These are phyloP conservation scores for Lagorchestes hirsutus DNA, from an alignment of 2,797 vertebrate genomes.

Conservation along the genomic window DNA sequence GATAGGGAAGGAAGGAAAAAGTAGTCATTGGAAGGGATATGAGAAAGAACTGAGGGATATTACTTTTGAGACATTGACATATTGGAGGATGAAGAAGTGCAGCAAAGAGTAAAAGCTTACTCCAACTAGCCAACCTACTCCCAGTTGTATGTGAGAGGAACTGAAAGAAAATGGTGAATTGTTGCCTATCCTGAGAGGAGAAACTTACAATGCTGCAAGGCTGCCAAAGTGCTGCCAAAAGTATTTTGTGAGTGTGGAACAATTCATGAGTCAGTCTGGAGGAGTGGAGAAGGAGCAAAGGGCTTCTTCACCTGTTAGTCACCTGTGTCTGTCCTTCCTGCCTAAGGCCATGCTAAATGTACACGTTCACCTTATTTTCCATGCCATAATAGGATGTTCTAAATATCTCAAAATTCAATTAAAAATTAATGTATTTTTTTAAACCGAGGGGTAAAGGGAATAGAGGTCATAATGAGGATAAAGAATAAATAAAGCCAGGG, in stretches of 20 bases:
- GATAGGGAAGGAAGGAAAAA: neutral
- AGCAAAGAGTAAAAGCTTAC: conserved; percentile 93
- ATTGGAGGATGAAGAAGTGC: conserved; percentile 94
- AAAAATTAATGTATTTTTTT: conserved; percentile 64
- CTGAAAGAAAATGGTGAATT: conserved; percentile 87
- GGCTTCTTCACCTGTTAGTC: neutral
- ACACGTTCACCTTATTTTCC: neutral
- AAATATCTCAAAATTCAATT: conserved; percentile 73
- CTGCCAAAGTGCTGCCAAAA: conserved; percentile 12
- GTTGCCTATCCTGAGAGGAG: conserved; percentile 84
- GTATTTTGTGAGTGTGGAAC: neutral
- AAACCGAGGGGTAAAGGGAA: conserved; percentile 68
- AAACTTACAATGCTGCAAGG: conserved; percentile 75
- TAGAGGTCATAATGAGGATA: neutral
- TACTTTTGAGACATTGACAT: conserved; percentile 95
- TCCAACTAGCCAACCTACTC: conserved; percentile 98
- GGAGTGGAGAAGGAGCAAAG: conserved; percentile 16
- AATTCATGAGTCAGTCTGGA: neutral
- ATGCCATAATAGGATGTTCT: conserved; percentile 55
- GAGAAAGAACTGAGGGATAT: conserved; percentile 76
- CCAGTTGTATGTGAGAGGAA: conserved; percentile 94
- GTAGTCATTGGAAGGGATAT: neutral
- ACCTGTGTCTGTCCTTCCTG: conserved; percentile 12
- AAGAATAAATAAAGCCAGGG: neutral
- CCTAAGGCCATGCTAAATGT: conserved; percentile 55